phyloP scores from a whole-genome alignment of 2,888 invertebrate species.

The Actias luna region DNA sequence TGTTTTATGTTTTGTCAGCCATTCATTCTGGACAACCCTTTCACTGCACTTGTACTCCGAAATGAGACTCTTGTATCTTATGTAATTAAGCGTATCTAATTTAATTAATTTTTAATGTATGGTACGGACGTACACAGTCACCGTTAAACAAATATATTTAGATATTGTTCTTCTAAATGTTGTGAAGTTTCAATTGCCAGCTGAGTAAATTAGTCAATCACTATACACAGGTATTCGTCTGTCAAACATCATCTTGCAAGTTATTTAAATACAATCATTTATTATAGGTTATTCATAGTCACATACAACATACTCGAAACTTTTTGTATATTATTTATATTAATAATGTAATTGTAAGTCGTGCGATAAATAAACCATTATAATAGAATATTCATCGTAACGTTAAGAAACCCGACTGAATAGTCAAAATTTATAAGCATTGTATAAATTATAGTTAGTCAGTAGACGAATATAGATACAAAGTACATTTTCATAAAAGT shows the following conservation, averaged over 20 bases:
- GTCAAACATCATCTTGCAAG: background rate
- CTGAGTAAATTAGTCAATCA: background rate
- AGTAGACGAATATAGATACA: slow-evolving; percentile 48
- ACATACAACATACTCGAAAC: background rate
- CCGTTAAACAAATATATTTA: background rate
- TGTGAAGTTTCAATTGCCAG: background rate
- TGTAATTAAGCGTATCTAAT: background rate
- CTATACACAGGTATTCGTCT: background rate
- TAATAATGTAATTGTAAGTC: slow-evolving; percentile 28
- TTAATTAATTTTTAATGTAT: background rate
- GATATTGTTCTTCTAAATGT: background rate
- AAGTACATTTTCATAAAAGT: slow-evolving; percentile 13
- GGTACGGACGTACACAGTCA: background rate
- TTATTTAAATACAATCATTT: background rate
- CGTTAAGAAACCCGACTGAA: slow-evolving; percentile 78
- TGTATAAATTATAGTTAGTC: slow-evolving; percentile 46
- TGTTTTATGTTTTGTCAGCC: background rate
- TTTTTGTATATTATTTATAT: slow-evolving; percentile 18
- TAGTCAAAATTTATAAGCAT: slow-evolving; percentile 77
- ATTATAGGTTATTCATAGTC: background rate
- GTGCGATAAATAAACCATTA: slow-evolving; percentile 30
- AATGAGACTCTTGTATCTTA: background rate
- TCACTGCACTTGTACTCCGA: background rate
- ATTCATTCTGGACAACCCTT: too few species aligned
- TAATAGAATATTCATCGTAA: slow-evolving; percentile 51